Evolutionary conservation across 2,888 invertebrate genomes (phyloP).

Genomic region (Lamproptera curius): DNA sequence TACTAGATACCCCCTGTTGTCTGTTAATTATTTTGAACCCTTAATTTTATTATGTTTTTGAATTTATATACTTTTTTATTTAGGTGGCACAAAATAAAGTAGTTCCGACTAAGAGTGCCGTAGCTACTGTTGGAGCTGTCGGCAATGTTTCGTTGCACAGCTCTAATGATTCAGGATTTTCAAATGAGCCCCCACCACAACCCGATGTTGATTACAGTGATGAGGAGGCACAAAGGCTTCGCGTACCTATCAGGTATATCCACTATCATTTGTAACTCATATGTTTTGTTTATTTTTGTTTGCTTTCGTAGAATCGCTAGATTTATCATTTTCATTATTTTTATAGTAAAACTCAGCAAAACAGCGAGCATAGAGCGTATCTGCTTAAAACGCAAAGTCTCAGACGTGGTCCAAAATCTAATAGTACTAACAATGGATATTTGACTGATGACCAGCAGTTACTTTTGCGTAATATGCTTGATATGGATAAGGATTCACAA

Average conservation of each 20-base stretch:
- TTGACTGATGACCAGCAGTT: constrained; percentile 77
- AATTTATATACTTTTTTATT: background rate
- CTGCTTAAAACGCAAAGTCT: constrained; percentile 71
- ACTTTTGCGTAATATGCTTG: constrained; percentile 68
- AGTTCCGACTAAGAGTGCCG: constrained; percentile 67
- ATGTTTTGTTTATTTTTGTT: constrained; percentile 34
- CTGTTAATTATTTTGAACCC: background rate
- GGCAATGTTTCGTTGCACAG: constrained; percentile 90
- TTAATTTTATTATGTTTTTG: no score
- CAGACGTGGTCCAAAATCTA: constrained; percentile 58
- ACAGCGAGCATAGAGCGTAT: constrained; percentile 58
- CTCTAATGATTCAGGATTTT: constrained; percentile 95
- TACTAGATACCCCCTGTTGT: no score
- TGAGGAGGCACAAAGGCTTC: constrained; percentile 85
- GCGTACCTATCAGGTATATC: constrained; percentile 80
- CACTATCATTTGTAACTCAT: constrained; percentile 24
- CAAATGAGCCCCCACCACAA: constrained; percentile 92
- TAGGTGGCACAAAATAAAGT: constrained; percentile 67
- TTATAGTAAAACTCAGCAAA: constrained; percentile 67
- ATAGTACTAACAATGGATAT: constrained; percentile 62
- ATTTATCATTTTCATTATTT: constrained; percentile 27
- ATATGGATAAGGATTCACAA: constrained; percentile 80
- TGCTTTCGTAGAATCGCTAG: constrained; percentile 40
- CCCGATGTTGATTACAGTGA: constrained; percentile 95
- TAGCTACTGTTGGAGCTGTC: constrained; percentile 72